phyloP scores from a whole-genome alignment of 2,113 vertebrate genomes.

The Herpetotheres cachinnans region DNA sequence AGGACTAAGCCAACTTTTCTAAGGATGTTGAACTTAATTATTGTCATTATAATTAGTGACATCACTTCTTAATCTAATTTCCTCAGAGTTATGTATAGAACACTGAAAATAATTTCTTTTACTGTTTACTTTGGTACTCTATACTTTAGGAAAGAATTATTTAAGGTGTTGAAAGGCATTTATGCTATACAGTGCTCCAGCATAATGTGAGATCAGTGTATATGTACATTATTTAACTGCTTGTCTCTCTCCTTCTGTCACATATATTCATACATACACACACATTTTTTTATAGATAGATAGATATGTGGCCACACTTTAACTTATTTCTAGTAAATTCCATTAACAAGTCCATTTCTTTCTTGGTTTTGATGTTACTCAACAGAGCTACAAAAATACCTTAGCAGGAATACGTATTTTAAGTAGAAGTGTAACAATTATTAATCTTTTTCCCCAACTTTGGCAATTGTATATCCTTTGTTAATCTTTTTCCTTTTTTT shows the following conservation, averaged over 20 bases:
- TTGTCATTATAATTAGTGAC: not conserved
- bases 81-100: not conserved
- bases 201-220: rapidly evolving
- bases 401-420: not conserved
- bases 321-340: not conserved
- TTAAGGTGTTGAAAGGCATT: not conserved
- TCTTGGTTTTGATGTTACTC: not conserved
- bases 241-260: not conserved
- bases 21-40: not conserved
- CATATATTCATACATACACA: not conserved
- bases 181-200: not conserved
- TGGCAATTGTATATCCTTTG: not conserved
- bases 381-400: not conserved
- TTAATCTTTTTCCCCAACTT: not conserved
- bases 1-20: not conserved
- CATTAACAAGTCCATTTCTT: not conserved
- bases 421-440: not conserved
- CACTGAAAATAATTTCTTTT: not conserved
- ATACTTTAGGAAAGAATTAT: not conserved
- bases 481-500: not conserved
- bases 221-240: not conserved
- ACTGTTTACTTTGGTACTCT: not conserved
- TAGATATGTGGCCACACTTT: not conserved
- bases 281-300: not conserved
- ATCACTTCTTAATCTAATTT: not conserved